Evolutionary conservation across 2,797 vertebrate species (phyloP), one percentile per base, ranked within the genome.

Genomic region (Telmatherina bonti): DNA sequence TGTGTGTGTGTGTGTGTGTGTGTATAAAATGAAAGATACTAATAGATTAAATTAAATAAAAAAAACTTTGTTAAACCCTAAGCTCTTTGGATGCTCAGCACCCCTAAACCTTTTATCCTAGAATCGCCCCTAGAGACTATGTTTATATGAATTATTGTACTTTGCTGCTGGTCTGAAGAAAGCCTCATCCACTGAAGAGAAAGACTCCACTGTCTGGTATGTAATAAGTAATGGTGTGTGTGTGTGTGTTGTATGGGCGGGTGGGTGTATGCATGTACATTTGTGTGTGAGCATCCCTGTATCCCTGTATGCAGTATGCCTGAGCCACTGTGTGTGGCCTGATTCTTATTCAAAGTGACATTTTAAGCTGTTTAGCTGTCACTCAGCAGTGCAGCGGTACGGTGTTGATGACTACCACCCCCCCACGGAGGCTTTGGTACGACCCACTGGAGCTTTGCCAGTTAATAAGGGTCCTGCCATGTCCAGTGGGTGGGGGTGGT

Each of bases 381-480:
- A 91, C 82, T 91, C 90, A 91, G 76, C 85, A 54, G 76, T 58
- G 72, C 89, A 90, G 79, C 68, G 16, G 85, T 70, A 85, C 62
- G 53, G 69, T 81, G 81, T 79, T 90, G 88, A 90, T 91, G 82
- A 85, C 82, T 80, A 73, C 79, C 63, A 64, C 85, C 85, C 81
- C 74, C 82, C 85, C 74, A 63, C 49, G 67, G 83, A 85, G 83
- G 60, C 84, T 90, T 90, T 91, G 90, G 90, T 91, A 91, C 54
- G 85, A 89, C 89, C 90, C 91, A 91, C 76, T 91, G 89, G 88
- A 92, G 90, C 91, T 83, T 90, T 89, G 83, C 88, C 82, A 88
- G 82, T 89, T 92, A 91, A 91, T 92, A 87, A 92, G 89, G 89
- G 88, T 82, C 91, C 91, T 88, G 89, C 87, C 85, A 90, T 90